Evolutionary conservation across 2,113 vertebrate species (phyloP).

Genomic region (Steatornis caripensis): DNA sequence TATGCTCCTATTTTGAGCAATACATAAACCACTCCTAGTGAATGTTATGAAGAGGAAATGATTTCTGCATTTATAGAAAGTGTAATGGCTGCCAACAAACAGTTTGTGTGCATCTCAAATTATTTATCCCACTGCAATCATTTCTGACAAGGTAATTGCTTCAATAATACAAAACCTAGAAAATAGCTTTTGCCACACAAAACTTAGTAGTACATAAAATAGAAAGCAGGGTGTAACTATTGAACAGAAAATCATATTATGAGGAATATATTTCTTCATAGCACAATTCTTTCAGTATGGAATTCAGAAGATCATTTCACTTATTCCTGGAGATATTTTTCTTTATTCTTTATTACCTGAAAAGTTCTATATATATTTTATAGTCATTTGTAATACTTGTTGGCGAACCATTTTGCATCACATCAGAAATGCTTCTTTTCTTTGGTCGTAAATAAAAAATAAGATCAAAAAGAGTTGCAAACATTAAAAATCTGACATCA

Average conservation of each 20-base stretch:
- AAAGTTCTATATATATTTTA: not conserved
- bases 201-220: slow-evolving; percentile 31
- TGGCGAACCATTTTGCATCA: not conserved
- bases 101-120: slow-evolving; percentile 56
- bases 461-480: not conserved
- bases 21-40: not conserved
- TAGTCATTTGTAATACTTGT: not conserved
- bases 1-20: not conserved
- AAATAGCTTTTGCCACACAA: slow-evolving; percentile 38
- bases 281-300: not conserved
- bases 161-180: slow-evolving; percentile 56
- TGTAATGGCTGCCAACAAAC: slow-evolving; percentile 14
- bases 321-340: not conserved
- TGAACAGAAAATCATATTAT: slow-evolving; percentile 7
- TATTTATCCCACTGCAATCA: slow-evolving; percentile 58
- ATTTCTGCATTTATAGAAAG: slow-evolving; percentile 32
- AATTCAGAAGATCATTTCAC: not conserved
- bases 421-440: not conserved
- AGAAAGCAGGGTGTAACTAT: not conserved
- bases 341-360: not conserved
- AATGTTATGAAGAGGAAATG: slow-evolving; percentile 18
- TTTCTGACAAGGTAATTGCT: slow-evolving; percentile 66
- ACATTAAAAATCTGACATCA: not conserved
- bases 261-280: not conserved
- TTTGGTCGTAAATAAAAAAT: not conserved